Evolutionary conservation across 2,888 invertebrate genomes (phyloP).

Genomic region (Minunthozetes semirufus): DNA sequence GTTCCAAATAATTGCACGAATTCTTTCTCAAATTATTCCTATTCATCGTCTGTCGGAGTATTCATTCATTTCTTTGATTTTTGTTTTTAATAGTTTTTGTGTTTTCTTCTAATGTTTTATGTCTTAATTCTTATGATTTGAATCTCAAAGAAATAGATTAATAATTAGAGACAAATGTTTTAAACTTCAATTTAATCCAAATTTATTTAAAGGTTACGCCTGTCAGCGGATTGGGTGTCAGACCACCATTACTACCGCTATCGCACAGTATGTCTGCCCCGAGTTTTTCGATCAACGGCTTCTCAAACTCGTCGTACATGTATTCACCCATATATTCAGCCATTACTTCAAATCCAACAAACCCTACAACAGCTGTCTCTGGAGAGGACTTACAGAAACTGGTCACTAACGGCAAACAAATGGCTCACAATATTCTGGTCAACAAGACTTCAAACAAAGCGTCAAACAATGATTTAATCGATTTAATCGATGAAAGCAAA

Average conservation of each 20-base stretch:
- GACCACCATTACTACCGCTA: neutral
- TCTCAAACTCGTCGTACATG: neutral
- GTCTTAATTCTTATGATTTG: neutral
- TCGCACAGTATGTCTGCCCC: conserved; percentile 18
- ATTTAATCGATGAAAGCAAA: neutral
- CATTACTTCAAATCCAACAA: neutral
- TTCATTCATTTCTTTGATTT: neutral
- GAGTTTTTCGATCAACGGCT: neutral
- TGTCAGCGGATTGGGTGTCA: neutral
- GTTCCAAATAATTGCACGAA: neutral
- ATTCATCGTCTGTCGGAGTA: conserved; percentile 27
- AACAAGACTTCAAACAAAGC: neutral
- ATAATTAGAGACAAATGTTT: no score
- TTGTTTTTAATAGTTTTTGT: neutral
- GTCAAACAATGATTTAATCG: conserved; percentile 5
- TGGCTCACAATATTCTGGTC: neutral
- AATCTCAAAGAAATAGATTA: no score
- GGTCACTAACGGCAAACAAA: conserved; percentile 4
- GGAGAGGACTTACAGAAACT: neutral
- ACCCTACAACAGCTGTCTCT: neutral
- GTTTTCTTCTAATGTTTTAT: neutral
- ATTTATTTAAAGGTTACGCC: neutral
- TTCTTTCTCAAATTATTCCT: conserved; percentile 10
- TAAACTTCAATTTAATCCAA: no score
- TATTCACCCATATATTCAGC: neutral